Evolutionary conservation across 2,113 vertebrate genomes (phyloP), one percentile per base, ranked within the genome.

Genomic region (Erpornis zantholeuca): DNA sequence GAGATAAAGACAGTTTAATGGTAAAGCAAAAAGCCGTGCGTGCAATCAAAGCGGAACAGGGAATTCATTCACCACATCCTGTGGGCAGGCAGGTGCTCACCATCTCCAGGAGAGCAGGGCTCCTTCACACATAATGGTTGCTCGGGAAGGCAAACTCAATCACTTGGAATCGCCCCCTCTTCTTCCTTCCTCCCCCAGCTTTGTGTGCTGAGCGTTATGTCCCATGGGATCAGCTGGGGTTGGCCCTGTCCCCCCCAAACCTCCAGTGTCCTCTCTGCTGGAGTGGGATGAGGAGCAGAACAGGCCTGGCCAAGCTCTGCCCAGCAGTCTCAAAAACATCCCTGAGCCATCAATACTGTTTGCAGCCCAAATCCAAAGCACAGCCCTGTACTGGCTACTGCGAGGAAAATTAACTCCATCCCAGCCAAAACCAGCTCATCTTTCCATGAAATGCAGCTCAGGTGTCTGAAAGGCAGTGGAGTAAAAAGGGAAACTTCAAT

Each of bases 151-250:
- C 45, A 49, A 54, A 60, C 4, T 9, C 13, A 21, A 7, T 4
- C 14, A 6, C 53, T 40, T 45, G 27, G 25, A 10, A 14, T 27
- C 5, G 16, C 17, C 29, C 21, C 12, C 18, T 24, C 20, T 25
- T 11, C 23, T 11, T 21, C 9, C 16, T 54, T 28, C 21, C 29
- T 24, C 4, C 25, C 28, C 21, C 47, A 35, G 66, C 4, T 72
- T 42, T 24, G 1, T 15, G 1, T 23, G 27, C 45, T 54, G 68
- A 42, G 5, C 3, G 2, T 36, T 8, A 0, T 23, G 21, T 45
- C 29, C 35, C 27, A 1, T 27, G 31, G 45, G 45, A 6, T 65
- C 33, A 11, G 14, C 0, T 20, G 47, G 35, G 63, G 9, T 50
- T 36, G 38, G 33, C 59, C 53, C 25, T 73, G 40, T 27, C 40